phyloP scores from a whole-genome alignment of 1,140 invertebrate genomes.

The Cherax destructor region DNA sequence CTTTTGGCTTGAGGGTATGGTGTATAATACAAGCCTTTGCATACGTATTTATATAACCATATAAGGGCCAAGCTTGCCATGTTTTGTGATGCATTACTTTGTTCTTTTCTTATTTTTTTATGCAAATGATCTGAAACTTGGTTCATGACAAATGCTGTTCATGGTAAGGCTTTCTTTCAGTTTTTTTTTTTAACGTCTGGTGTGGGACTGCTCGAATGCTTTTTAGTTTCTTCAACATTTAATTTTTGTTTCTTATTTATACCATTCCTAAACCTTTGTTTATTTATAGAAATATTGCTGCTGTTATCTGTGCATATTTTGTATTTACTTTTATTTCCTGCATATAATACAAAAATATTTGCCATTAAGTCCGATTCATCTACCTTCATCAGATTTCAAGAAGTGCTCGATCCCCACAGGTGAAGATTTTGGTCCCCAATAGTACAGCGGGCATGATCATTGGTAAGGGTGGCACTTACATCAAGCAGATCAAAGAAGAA shows the following conservation, averaged over 20 bases:
- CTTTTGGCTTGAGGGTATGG: no score
- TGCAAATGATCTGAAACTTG: no score
- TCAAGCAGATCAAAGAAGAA: constrained; percentile 98
- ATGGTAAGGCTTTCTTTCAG: no score
- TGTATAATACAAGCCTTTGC: no score
- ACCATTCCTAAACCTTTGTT: neutral
- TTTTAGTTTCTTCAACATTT: neutral
- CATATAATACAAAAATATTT: constrained; percentile 57
- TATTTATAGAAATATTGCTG: neutral
- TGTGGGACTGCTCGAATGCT: no score
- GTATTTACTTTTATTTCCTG: constrained; percentile 36
- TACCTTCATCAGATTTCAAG: constrained; percentile 70
- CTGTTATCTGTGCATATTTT: constrained; percentile 1
- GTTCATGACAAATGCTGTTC: no score
- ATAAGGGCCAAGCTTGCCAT: no score
- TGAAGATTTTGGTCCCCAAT: constrained; percentile 98
- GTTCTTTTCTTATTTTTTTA: no score
- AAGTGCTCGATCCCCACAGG: constrained; percentile 77
- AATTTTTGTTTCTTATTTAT: neutral
- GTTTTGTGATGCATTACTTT: no score
- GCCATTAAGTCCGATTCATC: constrained; percentile 61
- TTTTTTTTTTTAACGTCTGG: no score
- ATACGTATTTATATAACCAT: no score
- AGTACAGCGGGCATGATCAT: constrained; percentile 99
- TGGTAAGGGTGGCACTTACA: constrained; percentile 97